Conservation (phyloP, 2,113 vertebrate species). For the Paralichthys olivaceus region DNA sequence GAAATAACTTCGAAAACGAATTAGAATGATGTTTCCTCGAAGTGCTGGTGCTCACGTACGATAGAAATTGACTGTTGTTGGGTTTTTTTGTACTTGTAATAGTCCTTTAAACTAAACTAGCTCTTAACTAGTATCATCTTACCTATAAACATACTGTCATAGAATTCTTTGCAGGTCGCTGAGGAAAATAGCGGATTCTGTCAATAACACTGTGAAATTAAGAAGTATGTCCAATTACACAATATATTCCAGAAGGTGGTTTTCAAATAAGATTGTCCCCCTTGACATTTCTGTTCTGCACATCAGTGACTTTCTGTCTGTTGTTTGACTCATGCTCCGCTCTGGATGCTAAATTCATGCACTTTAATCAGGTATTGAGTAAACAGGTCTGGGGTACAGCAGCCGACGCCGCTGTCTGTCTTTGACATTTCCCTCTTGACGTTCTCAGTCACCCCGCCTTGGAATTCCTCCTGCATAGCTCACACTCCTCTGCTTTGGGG, state of each 20-base stretch:
- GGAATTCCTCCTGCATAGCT: conserved; percentile 78
- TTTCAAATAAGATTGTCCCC: conserved; percentile 30
- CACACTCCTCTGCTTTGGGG: conserved; percentile 60
- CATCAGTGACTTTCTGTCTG: conserved; percentile 40
- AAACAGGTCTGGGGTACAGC: conserved; percentile 69
- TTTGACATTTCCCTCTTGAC: conserved; percentile 79
- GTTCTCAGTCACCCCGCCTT: conserved; percentile 65
- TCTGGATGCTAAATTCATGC: conserved; percentile 47
- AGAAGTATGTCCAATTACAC: conserved; percentile 24
- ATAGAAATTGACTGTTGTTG: too few species aligned
- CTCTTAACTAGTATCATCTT: background rate
- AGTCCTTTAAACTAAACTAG: too few species aligned
- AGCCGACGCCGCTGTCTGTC: conserved; percentile 75
- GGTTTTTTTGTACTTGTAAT: too few species aligned
- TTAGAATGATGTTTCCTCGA: too few species aligned
- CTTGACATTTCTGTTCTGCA: conserved; percentile 37
- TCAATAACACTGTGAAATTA: conserved; percentile 21
- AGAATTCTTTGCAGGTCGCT: background rate
- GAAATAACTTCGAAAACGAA: too few species aligned
- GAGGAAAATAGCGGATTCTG: background rate
- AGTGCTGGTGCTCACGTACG: too few species aligned
- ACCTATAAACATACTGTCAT: background rate
- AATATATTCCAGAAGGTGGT: conserved; percentile 28
- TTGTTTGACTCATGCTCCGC: conserved; percentile 47
- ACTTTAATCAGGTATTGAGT: conserved; percentile 69